A percentile compares a stretch with the other conserved stretches of the same genome.
Evolutionary conservation across 2,113 vertebrate species (phyloP).

Genomic region (Neodon shergylaensis): DNA sequence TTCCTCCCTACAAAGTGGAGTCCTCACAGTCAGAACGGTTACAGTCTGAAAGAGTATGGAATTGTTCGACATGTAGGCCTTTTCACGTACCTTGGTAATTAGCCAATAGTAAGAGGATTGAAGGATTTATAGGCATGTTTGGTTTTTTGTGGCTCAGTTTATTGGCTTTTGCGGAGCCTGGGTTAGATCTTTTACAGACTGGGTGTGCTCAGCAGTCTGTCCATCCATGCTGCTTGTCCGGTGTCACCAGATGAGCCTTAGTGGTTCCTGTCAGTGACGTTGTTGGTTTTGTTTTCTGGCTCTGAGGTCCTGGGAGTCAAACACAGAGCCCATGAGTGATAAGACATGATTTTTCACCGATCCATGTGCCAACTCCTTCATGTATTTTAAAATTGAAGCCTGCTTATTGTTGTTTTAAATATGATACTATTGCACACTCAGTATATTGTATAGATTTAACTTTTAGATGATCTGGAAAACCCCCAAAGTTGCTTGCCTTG

Average conservation of each 20-base stretch:
- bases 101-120: not conserved
- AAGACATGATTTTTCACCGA: not conserved
- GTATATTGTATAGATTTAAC: not conserved
- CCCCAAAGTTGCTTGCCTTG: not conserved
- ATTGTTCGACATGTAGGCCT: not conserved
- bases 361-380: not conserved
- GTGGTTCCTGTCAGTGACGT: not conserved
- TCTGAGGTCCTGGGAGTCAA: not conserved
- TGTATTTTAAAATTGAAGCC: not conserved
- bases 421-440: not conserved
- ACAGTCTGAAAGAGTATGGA: not conserved
- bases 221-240: not conserved
- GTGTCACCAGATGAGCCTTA: not conserved
- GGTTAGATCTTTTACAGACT: not conserved
- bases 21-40: not conserved
- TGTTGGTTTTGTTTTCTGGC: not conserved
- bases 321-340: not conserved
- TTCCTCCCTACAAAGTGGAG: not conserved
- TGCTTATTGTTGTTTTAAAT: not conserved
- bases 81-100: constrained; percentile 15
- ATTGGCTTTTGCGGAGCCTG: not conserved
- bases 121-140: not conserved
- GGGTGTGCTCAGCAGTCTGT: not conserved
- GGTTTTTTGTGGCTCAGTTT: not conserved
- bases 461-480: not conserved